Conservation (phyloP, 2,888 invertebrate species). For the Cosmia trapezina region DNA sequence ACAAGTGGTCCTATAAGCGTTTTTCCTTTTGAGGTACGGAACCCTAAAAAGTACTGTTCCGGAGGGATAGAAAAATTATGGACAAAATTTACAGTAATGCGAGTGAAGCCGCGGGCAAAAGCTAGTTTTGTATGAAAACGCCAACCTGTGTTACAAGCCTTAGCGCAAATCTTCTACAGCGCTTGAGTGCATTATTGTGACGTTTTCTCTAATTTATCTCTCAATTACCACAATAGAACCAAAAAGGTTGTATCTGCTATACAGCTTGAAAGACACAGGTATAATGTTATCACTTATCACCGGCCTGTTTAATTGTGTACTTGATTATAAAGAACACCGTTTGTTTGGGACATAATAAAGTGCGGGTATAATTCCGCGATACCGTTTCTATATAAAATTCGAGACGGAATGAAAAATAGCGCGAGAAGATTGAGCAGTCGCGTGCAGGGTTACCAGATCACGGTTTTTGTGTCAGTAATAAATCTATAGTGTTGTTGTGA, state of each 20-base stretch:
- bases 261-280: slow-evolving; percentile 41
- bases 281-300: slow-evolving; percentile 58
- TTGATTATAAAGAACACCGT: slow-evolving; percentile 51
- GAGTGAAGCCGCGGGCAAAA: too few species aligned
- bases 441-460: slow-evolving; percentile 53
- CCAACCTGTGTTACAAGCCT: neutral
- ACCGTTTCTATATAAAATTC: slow-evolving; percentile 74
- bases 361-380: slow-evolving; percentile 71
- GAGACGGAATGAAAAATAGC: slow-evolving; percentile 68
- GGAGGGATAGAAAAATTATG: too few species aligned
- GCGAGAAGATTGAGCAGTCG: slow-evolving; percentile 65
- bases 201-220: slow-evolving; percentile 12
- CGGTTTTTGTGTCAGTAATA: slow-evolving; percentile 15
- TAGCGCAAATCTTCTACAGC: slow-evolving; percentile 18
- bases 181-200: slow-evolving; percentile 14
- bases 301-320: slow-evolving; percentile 52
- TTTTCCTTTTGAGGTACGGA: too few species aligned
- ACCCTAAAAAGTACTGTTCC: too few species aligned
- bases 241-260: slow-evolving; percentile 7
- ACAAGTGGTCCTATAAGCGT: too few species aligned
- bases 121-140: neutral
- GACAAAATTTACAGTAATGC: too few species aligned
- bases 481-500: slow-evolving; percentile 2
- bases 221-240: neutral
- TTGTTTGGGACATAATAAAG: slow-evolving; percentile 68